These are phyloP conservation scores for cat (Felis catus) DNA, from an alignment of 2,113 vertebrate species.

Conservation along the genomic window F.catus_Fca126_mat1.0 CM031414.1:30891001-30891500, in stretches of 20 bases:
- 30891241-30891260: neutral
- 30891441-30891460: neutral
- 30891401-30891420: neutral
- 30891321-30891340: neutral
- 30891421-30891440: neutral
- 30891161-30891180: neutral
- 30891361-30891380: neutral
- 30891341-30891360: neutral
- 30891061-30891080: neutral
- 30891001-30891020: neutral
- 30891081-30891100: neutral
- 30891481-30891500: neutral
- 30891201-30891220: neutral
- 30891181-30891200: neutral
- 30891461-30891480: neutral
- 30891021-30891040: neutral
- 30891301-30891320: neutral
- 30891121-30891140: neutral
- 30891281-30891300: neutral
- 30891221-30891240: neutral
- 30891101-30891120: neutral
- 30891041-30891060: constrained; percentile 3
- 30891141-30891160: neutral
- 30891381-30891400: neutral
- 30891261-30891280: neutral